Conservation (phyloP, 2,797 vertebrate genomes). For the Chiroxiphia lanceolata region DNA sequence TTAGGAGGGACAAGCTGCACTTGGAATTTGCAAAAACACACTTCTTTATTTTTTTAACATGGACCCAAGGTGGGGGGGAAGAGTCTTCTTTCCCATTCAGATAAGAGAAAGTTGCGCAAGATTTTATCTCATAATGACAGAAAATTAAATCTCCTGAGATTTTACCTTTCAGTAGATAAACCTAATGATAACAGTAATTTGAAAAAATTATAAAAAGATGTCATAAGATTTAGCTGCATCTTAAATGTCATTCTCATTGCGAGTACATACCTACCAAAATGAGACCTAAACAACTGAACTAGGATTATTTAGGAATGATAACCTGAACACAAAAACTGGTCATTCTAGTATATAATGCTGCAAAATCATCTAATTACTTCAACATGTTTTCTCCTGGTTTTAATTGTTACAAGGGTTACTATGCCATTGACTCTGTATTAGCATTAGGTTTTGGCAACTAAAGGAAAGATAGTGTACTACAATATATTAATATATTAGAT, state of each 20-base stretch:
- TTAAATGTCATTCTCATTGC: background rate
- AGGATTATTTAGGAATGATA: background rate
- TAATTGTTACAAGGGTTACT: background rate
- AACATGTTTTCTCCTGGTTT: background rate
- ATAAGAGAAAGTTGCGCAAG: background rate
- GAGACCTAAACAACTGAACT: background rate
- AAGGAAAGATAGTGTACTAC: background rate
- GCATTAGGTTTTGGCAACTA: background rate
- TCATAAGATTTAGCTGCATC: background rate
- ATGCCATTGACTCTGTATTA: background rate
- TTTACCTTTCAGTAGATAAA: background rate
- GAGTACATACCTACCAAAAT: background rate
- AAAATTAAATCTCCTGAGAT: background rate
- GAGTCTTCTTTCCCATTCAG: background rate
- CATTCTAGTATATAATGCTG: background rate
- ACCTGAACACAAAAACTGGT: background rate
- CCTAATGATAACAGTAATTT: background rate
- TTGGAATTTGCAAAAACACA: background rate
- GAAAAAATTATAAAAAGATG: background rate
- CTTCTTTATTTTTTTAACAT: background rate
- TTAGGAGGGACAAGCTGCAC: background rate
- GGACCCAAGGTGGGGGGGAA: fast-evolving
- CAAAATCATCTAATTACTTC: background rate
- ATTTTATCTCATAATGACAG: background rate
- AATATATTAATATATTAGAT: background rate